Evolutionary conservation across 2,113 vertebrate genomes (phyloP), one percentile per base, ranked within the genome.

Genomic region (Psephotus haematonotus): DNA sequence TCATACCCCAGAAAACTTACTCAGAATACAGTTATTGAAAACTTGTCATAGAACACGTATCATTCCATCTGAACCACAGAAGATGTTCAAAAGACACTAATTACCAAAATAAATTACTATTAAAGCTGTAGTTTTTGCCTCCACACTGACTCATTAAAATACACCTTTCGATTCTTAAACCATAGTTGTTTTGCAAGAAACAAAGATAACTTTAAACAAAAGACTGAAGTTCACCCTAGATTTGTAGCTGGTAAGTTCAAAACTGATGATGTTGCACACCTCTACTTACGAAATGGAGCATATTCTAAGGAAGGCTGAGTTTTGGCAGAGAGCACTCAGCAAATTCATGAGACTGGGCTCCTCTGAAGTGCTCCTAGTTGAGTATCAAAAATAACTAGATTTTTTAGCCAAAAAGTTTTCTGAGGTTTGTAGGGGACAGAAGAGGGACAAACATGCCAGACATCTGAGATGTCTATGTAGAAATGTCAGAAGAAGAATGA

Each of bases 71-170:
- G 82, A 95, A 67, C 49, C 64, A 52, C 67, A 89, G 41, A 8
- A 92, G 64, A 49, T 57, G 92, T 13, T 91, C n/a, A 90, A 76
- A 91, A 92, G 47, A 31, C 37, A 95, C 20, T n/a, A 87, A 82
- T 72, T 52, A 81, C 44, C 24, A 46, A 83, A 93, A 83, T 16
- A 88, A 84, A 82, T 71, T 39, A 29, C 28, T 64, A 29, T 33
- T 60, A 72, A 86, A 74, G 11, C 41, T 83, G 44, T 28, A 86
- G 22, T 14, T 80, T 92, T 77, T 70, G 20, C 33, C 52, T 89
- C 39, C 55, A 23, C 50, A 8, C 24, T 81, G 50, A 80, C 29
- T 89, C 59, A 33, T 25, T 57, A 53, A 84, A 63, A 11, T 29
- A 77, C 37, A 8, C 7, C 0, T 0, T 0, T 85, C 23, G 50